These are phyloP conservation scores for Istiophorus platypterus DNA, from an alignment of 2,113 vertebrate species.

Conservation along the genomic window DNA sequence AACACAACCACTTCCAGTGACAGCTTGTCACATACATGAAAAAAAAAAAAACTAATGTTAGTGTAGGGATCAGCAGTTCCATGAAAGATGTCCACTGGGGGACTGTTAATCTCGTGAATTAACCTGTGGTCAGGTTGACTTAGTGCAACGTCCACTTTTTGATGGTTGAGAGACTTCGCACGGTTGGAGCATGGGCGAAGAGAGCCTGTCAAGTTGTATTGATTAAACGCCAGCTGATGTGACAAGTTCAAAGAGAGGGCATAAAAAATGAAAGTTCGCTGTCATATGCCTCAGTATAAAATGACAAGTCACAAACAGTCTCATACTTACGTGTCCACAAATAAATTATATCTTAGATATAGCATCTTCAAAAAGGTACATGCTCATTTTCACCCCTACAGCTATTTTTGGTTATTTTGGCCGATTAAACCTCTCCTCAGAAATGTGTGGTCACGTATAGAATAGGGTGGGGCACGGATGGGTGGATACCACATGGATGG, in stretches of 20 bases:
- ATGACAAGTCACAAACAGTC: conserved; percentile 38
- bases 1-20: conserved; percentile 12
- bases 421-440: too few relatives aligned
- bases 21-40: conserved; percentile 29
- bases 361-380: not conserved
- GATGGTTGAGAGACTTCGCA: conserved; percentile 25
- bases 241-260: conserved; percentile 58
- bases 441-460: not conserved
- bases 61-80: conserved; percentile 34
- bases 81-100: not conserved
- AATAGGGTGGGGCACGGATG: too few relatives aligned
- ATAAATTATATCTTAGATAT: not conserved
- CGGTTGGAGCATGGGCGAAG: conserved; percentile 24
- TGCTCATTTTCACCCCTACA: not conserved
- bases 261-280: conserved; percentile 47
- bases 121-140: conserved; percentile 62
- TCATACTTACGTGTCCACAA: not conserved
- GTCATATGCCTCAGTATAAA: conserved; percentile 27
- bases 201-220: conserved; percentile 47
- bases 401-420: not conserved
- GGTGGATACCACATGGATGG: too few relatives aligned
- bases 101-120: conserved; percentile 48
- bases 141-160: conserved; percentile 33
- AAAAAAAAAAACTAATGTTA: conserved; percentile 25
- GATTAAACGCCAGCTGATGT: conserved; percentile 52